These are phyloP conservation scores for Bubo scandiacus DNA, from an alignment of 2,113 vertebrate species.

Conservation along the genomic window DNA sequence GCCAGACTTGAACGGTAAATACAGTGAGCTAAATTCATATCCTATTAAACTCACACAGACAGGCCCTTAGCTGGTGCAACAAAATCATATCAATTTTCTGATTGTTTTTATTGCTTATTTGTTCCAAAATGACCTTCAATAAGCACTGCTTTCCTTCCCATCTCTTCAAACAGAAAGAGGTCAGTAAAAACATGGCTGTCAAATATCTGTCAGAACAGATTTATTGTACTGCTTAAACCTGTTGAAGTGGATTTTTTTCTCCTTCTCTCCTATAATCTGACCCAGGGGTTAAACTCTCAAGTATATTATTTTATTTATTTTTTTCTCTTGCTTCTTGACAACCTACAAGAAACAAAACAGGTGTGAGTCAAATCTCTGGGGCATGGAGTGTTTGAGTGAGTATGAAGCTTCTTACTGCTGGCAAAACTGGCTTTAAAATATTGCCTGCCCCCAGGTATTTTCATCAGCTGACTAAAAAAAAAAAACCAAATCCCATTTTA, in stretches of 20 bases:
- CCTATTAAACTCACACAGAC: neutral
- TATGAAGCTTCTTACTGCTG: neutral
- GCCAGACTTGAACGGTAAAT: neutral
- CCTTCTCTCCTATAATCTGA: conserved; percentile 36
- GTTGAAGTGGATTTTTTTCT: conserved; percentile 9
- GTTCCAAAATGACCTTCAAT: conserved; percentile 34
- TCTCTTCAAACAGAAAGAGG: conserved; percentile 39
- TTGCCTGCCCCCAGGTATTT: neutral
- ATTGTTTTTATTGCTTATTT: conserved; percentile 49
- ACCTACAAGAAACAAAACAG: conserved; percentile 27
- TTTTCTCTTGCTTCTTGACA: conserved; percentile 41
- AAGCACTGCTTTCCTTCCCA: conserved; percentile 33
- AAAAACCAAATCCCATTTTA: neutral
- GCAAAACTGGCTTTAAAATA: neutral
- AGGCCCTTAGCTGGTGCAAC: neutral
- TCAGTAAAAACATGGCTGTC: conserved; percentile 58
- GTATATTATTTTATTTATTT: conserved; percentile 11
- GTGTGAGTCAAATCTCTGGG: conserved; percentile 25
- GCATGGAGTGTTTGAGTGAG: neutral
- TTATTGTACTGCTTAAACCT: conserved; percentile 50
- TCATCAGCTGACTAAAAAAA: neutral
- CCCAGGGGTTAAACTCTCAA: conserved; percentile 32
- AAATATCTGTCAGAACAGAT: conserved; percentile 65
- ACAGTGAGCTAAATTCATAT: neutral
- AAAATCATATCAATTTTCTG: neutral